A percentile compares a stretch with the other conserved stretches of the same genome.
phyloP scores from a whole-genome alignment of 2,113 vertebrate genomes.

The Stegostoma tigrinum region DNA sequence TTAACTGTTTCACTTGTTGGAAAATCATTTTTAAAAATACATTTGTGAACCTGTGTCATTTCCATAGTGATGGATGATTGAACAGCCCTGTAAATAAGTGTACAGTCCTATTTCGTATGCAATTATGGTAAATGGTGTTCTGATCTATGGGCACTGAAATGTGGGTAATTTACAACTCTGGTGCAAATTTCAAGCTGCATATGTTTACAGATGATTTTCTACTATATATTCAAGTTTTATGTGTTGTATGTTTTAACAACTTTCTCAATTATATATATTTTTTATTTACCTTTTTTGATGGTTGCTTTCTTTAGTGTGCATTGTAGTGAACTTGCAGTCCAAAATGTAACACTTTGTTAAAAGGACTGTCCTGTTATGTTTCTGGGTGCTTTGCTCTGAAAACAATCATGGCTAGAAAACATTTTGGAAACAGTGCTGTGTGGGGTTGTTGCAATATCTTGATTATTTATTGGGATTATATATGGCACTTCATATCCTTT shows the following conservation, averaged over 20 bases:
- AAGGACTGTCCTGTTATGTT: slow-evolving; percentile 38
- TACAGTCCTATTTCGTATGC: slow-evolving; percentile 54
- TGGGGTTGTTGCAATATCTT: slow-evolving; percentile 38
- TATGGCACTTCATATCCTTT: slow-evolving; percentile 35
- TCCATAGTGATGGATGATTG: slow-evolving; percentile 42
- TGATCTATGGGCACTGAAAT: slow-evolving; percentile 29
- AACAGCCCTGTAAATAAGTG: slow-evolving; percentile 74
- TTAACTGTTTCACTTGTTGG: slow-evolving; percentile 23
- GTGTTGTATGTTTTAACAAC: slow-evolving; percentile 34
- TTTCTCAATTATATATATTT: slow-evolving; percentile 32
- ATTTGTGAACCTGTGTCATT: slow-evolving; percentile 3
- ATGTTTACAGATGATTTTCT: slow-evolving; percentile 37
- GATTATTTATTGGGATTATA: slow-evolving; percentile 36
- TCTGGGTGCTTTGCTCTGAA: slow-evolving; percentile 30
- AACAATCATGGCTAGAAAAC: slow-evolving; percentile 34
- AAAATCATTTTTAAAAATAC: not conserved
- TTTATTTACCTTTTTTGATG: slow-evolving; percentile 10
- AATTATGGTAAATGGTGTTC: slow-evolving; percentile 16
- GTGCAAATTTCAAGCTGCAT: slow-evolving; percentile 31
- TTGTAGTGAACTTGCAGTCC: slow-evolving; percentile 47
- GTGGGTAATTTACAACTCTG: slow-evolving; percentile 22
- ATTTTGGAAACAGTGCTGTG: slow-evolving; percentile 33
- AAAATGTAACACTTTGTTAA: slow-evolving; percentile 40
- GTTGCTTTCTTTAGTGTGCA: slow-evolving; percentile 37
- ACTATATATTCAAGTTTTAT: slow-evolving; percentile 30